phyloP scores from a whole-genome alignment of 1,140 invertebrate genomes.

The Drosophila azteca region DNA sequence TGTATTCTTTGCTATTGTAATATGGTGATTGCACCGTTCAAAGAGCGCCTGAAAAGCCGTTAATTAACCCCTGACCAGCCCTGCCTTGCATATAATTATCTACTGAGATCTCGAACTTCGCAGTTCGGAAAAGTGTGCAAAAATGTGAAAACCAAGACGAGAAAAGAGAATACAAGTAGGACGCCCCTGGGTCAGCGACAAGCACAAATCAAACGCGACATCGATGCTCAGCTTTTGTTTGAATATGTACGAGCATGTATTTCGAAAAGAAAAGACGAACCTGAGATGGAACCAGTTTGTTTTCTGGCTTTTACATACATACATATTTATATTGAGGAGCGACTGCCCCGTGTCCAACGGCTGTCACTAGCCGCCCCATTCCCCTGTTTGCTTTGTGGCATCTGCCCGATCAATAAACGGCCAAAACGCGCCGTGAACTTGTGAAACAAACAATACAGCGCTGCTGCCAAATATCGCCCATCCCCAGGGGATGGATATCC shows the following conservation, averaged over 20 bases:
- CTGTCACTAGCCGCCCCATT: slow-evolving; percentile 17
- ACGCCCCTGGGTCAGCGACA: slow-evolving; percentile 14
- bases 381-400: slow-evolving; percentile 28
- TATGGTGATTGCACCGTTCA: slow-evolving; percentile 48
- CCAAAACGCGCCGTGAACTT: slow-evolving; percentile 46
- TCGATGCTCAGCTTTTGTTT: slow-evolving; percentile 26
- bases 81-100: slow-evolving; percentile 4
- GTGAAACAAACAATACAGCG: slow-evolving; percentile 45
- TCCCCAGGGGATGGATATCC: not conserved
- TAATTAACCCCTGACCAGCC: slow-evolving; percentile 46
- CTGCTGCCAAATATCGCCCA: not conserved
- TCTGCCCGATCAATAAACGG: slow-evolving; percentile 30
- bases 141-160: slow-evolving; percentile 5
- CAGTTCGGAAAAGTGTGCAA: slow-evolving; percentile 27
- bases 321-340: slow-evolving; percentile 63
- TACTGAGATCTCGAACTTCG: too few species aligned
- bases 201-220: slow-evolving; percentile 26
- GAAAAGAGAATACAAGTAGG: slow-evolving; percentile 28
- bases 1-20: too few species aligned
- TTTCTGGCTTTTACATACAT: slow-evolving; percentile 55
- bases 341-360: slow-evolving; percentile 5
- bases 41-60: slow-evolving; percentile 55
- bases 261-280: slow-evolving; percentile 31
- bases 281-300: slow-evolving; percentile 58
- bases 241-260: slow-evolving; percentile 32